phyloP scores from a whole-genome alignment of 1,140 invertebrate species.

The Drosophila novamexicana region DNA sequence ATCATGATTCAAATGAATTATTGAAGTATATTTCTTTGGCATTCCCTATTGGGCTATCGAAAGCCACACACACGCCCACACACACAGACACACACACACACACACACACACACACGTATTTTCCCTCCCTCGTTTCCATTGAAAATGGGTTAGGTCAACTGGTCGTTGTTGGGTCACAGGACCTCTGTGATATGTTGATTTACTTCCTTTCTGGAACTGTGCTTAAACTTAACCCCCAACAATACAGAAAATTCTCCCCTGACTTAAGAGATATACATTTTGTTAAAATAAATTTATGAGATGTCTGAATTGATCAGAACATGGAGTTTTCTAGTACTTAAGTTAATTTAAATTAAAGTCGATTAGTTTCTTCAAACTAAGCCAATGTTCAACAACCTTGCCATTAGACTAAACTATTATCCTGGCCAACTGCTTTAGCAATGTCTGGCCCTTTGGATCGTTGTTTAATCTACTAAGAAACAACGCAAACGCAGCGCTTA shows the following conservation, averaged over 20 bases:
- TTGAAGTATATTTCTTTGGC: conserved; percentile 53
- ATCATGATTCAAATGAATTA: conserved; percentile 61
- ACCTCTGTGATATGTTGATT: conserved; percentile 20
- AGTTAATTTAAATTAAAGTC: too few relatives aligned
- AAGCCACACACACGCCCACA: not conserved
- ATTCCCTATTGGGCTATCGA: conserved; percentile 45
- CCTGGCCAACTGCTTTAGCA: too few relatives aligned
- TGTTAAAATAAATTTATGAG: too few relatives aligned
- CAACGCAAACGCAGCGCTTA: too few relatives aligned
- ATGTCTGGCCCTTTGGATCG: too few relatives aligned
- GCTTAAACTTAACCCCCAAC: conserved; percentile 13
- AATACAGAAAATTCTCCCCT: not conserved
- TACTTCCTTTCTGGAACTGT: conserved; percentile 21
- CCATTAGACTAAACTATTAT: too few relatives aligned
- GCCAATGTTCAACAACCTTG: too few relatives aligned
- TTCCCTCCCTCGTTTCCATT: not conserved
- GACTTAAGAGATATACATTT: not conserved
- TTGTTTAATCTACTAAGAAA: too few relatives aligned
- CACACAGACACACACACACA: not conserved
- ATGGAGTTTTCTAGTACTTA: too few relatives aligned
- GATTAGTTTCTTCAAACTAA: too few relatives aligned
- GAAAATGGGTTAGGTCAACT: conserved; percentile 32
- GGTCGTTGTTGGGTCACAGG: conserved; percentile 14
- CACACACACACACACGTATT: not conserved
- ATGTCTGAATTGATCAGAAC: too few relatives aligned